Conservation (phyloP, 2,113 vertebrate genomes). For the Gambusia affinis region DNA sequence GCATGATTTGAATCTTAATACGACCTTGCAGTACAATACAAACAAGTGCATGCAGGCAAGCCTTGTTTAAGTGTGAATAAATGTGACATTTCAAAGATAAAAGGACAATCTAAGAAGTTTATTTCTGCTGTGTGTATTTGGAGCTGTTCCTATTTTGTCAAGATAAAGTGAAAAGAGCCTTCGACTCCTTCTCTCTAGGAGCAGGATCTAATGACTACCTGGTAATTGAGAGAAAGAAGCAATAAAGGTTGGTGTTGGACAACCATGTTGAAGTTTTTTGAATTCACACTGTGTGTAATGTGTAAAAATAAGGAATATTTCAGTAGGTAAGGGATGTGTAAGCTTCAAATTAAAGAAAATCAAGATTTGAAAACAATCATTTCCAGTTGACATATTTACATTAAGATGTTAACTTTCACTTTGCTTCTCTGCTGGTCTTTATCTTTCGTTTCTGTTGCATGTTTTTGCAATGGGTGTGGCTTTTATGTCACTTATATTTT, state of each 20-base stretch:
- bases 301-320: too few species aligned
- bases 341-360: background rate
- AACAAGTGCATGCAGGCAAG: constrained; percentile 61
- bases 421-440: too few species aligned
- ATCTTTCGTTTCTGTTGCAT: too few species aligned
- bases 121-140: constrained; percentile 1
- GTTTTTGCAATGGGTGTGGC: too few species aligned
- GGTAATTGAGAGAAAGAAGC: constrained; percentile 25
- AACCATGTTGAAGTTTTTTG: constrained; percentile 4
- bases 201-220: constrained; percentile 9
- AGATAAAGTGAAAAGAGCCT: constrained; percentile 7
- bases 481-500: too few species aligned
- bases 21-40: constrained; percentile 45
- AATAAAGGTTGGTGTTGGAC: background rate
- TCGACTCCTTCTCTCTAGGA: constrained; percentile 15
- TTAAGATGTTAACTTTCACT: too few species aligned
- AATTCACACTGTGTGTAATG: background rate
- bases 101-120: constrained; percentile 7
- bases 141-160: constrained; percentile 8
- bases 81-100: constrained; percentile 13
- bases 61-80: constrained; percentile 30
- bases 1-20: constrained; percentile 74
- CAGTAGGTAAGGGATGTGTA: too few species aligned
- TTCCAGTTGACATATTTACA: too few species aligned
- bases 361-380: background rate